Evolutionary conservation across 2,888 invertebrate species (phyloP).

Genomic region (Cantharis nigra): DNA sequence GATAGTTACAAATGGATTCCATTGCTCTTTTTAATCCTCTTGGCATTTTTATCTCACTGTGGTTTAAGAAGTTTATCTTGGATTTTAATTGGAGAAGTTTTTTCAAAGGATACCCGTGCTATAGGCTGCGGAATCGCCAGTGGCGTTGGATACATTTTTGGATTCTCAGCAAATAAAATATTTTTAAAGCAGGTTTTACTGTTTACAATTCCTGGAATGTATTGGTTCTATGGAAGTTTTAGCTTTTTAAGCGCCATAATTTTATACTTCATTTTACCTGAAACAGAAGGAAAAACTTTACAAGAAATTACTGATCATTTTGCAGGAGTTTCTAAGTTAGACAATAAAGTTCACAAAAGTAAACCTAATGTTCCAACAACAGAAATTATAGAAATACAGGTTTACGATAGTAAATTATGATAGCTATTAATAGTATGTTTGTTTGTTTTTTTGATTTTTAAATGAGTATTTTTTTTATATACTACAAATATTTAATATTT

Average conservation of each 20-base stretch:
- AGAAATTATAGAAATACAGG: background rate
- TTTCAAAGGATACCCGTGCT: conserved; percentile 69
- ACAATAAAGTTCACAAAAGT: conserved; percentile 52
- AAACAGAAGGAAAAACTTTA: conserved; percentile 80
- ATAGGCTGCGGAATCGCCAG: conserved; percentile 74
- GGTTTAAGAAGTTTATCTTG: conserved; percentile 76
- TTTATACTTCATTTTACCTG: conserved; percentile 73
- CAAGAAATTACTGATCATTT: conserved; percentile 74
- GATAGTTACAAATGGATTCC: conserved; percentile 66
- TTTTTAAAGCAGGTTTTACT: conserved; percentile 68
- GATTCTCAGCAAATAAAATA: conserved; percentile 74
- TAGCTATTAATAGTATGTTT: background rate
- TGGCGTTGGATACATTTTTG: conserved; percentile 76
- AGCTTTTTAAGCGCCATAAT: conserved; percentile 66
- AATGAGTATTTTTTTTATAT: background rate
- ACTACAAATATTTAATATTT: background rate
- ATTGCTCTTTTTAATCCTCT: conserved; percentile 64
- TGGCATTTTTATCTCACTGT: conserved; percentile 72
- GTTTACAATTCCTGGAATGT: conserved; percentile 72
- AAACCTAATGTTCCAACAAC: background rate
- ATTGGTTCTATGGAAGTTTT: conserved; percentile 69
- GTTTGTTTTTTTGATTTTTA: background rate
- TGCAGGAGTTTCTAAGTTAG: conserved; percentile 61
- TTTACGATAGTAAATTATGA: background rate
- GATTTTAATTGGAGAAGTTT: conserved; percentile 80